Evolutionary conservation across 1,140 invertebrate species (phyloP), one percentile per base, ranked within the genome.

Genomic region (Uloborus diversus): DNA sequence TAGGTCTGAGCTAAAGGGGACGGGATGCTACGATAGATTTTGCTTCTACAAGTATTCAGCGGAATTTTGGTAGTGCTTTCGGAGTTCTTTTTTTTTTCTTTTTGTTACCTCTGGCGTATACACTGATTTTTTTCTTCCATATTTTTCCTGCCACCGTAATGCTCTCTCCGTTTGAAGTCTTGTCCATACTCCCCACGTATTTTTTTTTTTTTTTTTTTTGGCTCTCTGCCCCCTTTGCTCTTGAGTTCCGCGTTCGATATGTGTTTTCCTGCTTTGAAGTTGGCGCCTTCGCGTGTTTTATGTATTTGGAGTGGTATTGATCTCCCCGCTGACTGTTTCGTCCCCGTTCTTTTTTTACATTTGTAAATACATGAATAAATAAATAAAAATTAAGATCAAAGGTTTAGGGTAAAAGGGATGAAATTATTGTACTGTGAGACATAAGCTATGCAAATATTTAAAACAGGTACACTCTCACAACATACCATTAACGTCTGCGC

Each of bases 1-100:
- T 51, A 73, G 70, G 70, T 62, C 57, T 73, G 57, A 49, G 51
- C 59, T 42, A 49, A 73, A 35, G 59, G 70, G 70, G 70, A n/a
- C 33, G 70, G 57, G 33, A 33, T 42, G 2, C 23, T 62, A 3
- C 59, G 32, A 62, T 62, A 62, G 59, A 62, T 57, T 71, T 71
- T 42, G 27, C 28, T 62, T 71, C 27, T 17, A 49, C 7, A 65
- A 25, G 49, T 49, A 27, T 47, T 33, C 3, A 27, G 28, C 28
- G 68, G 51, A 71, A 59, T 71, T 71, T 71, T 28, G 68, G 68
- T 71, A 71, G 53, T 27, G 42, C 30, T 23, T n/a, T n/a, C n/a
- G n/a, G n/a, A n/a, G n/a, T 59, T 59, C 30, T 30, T n/a, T 59
- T 59, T 9, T 28, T 30, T 30, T 30, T 30, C 25, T 66, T 66